Conservation (phyloP, 2,888 invertebrate genomes). For the Drosophila flavopinicola region DNA sequence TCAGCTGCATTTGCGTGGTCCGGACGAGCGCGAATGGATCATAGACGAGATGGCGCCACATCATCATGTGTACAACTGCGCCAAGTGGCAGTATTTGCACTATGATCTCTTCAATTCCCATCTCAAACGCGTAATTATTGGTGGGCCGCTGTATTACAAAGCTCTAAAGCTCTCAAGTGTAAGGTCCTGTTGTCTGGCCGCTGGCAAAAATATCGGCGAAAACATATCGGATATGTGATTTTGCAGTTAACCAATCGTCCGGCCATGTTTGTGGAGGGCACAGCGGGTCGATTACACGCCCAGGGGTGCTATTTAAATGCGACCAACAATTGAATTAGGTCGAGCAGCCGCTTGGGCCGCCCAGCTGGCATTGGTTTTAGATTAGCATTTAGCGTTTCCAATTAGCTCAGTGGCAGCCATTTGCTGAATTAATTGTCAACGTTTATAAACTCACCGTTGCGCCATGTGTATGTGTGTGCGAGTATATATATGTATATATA, state of each 20-base stretch:
- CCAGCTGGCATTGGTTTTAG: conserved; percentile 53
- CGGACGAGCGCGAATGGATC: conserved; percentile 33
- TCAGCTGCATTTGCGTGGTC: background rate
- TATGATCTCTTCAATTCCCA: conserved; percentile 58
- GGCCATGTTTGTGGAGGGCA: conserved; percentile 2
- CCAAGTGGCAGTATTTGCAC: conserved; percentile 42
- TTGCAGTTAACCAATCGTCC: too few relatives aligned
- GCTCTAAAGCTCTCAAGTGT: conserved; percentile 7
- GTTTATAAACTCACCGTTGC: conserved; percentile 69
- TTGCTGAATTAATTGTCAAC: conserved; percentile 77
- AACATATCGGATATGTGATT: background rate
- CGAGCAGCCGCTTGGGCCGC: conserved; percentile 22
- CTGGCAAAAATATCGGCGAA: background rate
- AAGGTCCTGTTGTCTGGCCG: conserved; percentile 25
- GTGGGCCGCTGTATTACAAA: background rate
- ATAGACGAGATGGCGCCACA: conserved; percentile 23
- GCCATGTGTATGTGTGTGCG: conserved; percentile 2
- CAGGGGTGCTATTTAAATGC: conserved; percentile 66
- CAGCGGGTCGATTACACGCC: conserved; percentile 50
- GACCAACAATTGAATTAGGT: conserved; percentile 74
- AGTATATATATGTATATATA: conserved; percentile 1
- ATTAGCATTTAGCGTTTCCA: conserved; percentile 72
- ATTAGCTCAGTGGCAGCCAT: conserved; percentile 73
- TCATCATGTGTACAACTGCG: conserved; percentile 47
- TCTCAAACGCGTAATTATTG: conserved; percentile 28